These are phyloP conservation scores for Chiroxiphia lanceolata DNA, from an alignment of 2,797 vertebrate species.

Conservation along the genomic window DNA sequence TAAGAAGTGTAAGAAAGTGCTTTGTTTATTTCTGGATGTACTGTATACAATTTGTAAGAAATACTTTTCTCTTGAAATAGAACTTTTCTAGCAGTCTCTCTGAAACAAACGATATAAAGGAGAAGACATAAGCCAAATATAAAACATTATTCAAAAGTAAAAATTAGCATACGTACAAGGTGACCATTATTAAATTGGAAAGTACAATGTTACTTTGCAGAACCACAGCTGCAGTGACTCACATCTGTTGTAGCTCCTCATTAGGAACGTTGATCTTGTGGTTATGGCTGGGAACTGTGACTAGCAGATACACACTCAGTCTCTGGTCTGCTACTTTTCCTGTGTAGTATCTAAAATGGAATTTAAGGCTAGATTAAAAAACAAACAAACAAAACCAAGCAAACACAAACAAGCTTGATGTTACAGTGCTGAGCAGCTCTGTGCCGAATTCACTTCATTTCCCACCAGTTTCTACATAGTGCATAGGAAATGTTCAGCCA, in stretches of 20 bases:
- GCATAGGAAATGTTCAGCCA: neutral
- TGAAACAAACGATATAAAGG: neutral
- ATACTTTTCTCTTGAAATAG: neutral
- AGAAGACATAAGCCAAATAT: neutral
- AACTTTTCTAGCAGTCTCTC: neutral
- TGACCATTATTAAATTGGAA: neutral
- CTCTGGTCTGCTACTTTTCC: neutral
- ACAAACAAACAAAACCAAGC: neutral
- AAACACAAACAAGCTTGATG: neutral
- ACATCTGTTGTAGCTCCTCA: neutral
- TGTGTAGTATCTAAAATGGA: neutral
- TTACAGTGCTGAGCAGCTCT: neutral
- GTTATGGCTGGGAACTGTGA: neutral
- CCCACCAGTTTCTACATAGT: neutral
- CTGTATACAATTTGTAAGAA: neutral
- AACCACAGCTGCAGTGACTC: neutral
- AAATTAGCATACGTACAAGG: neutral
- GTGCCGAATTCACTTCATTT: neutral
- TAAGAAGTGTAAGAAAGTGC: neutral
- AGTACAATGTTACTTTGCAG: neutral
- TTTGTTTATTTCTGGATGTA: neutral
- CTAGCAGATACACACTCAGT: neutral
- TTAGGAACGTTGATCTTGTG: neutral
- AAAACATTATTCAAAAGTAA: neutral
- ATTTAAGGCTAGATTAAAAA: neutral